Percentiles rank a stretch among this genome's conserved stretches.
Evolutionary conservation across 2,888 invertebrate species (phyloP).

Genomic region (Oxyteleia sp.): DNA sequence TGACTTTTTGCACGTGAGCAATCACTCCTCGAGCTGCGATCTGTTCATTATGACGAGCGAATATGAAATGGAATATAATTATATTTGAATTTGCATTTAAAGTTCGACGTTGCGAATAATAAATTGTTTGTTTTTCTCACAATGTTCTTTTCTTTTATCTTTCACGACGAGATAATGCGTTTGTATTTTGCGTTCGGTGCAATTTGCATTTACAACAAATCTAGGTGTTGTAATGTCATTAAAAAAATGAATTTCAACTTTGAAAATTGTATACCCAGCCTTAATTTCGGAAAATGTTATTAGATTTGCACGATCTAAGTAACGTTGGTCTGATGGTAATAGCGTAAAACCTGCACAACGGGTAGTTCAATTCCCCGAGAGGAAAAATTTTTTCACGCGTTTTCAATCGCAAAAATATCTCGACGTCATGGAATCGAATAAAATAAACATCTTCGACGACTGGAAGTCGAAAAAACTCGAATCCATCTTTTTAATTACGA

Average conservation of each 20-base stretch:
- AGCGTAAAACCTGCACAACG: no score
- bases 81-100: slow-evolving; percentile 42
- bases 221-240: no score
- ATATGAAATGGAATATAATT: slow-evolving; percentile 38
- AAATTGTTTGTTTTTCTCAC: slow-evolving; percentile 9
- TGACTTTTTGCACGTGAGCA: slow-evolving; percentile 64
- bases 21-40: slow-evolving; percentile 45
- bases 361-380: no score
- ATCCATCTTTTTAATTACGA: slow-evolving; percentile 44
- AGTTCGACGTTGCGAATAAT: slow-evolving; percentile 11
- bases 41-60: slow-evolving; percentile 35
- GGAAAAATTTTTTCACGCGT: no score
- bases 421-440: no score
- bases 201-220: neutral
- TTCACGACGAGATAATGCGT: neutral
- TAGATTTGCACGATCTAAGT: no score
- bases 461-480: neutral
- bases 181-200: neutral
- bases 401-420: no score
- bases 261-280: no score
- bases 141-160: neutral
- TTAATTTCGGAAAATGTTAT: no score
- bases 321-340: no score
- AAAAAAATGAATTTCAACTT: no score
- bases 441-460: no score